Evolutionary conservation across 2,888 invertebrate species (phyloP), one percentile per base, ranked within the genome.

Genomic region (Rutpela maculata): DNA sequence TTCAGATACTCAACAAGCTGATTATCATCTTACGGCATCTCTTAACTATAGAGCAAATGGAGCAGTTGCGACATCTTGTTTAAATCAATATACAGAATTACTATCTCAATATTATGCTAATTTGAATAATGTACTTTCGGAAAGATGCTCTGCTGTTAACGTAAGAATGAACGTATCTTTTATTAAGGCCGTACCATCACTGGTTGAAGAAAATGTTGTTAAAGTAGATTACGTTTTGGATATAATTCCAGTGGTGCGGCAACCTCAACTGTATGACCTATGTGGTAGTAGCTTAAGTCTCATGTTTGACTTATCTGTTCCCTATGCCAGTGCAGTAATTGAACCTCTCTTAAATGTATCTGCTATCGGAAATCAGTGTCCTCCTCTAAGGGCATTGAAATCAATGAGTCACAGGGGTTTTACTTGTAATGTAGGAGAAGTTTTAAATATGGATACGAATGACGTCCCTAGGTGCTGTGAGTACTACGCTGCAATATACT

Each of bases 131-230:
- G 92, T 97, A 78, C 91, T 99, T 15, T 96, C 97, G 0, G 96
- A 97, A 87, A 94, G 98, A 83, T 99, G 98, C 89, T 98, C 98
- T 0, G 97, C 97, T 4, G 96, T 98, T 65, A 98, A 97, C 85
- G 97, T 98, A 0, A 96, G 97, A 87, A 97, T 98, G 92, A 98
- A 97, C 86, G 98, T 98, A 0, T 95, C 97, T 0, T 96, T 98
- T 85, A 92, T 98, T 0, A 95, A 95, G 83, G 95, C 96, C 0
- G 92, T 95, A 86, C 95, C 97, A n/a, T 92, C 92, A 70, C 90
- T 97, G 15, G 87, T 96, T 0, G 96, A 97, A 86, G 97, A 97
- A 88, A 97, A 97, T 87, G 94, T 97, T 4, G 95, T 97, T 0
- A 95, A 95, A 90, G 95, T 98, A 91, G 97, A 97, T 90, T 98